Evolutionary conservation across 2,888 invertebrate genomes (phyloP), one percentile per base, ranked within the genome.

Genomic region (Spicauda simplicius): DNA sequence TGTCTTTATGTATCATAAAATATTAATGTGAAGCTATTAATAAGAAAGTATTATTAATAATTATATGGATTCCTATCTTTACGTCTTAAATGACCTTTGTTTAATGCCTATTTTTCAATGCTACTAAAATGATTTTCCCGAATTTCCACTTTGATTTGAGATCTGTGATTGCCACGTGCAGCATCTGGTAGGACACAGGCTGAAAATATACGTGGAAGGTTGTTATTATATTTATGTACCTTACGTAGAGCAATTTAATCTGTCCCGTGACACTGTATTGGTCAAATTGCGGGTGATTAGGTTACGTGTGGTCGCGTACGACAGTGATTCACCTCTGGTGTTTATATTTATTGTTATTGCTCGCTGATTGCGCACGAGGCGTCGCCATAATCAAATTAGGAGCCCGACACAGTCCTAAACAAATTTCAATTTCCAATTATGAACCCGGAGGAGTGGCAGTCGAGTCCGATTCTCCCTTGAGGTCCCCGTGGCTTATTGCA

Each of bases 351-450:
- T 87, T 87, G 85, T 87, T 88, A 89, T 89, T 85, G 81, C 82
- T 77, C 76, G 76, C 80, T 78, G 86, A 90, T 87, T 87, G 85
- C 84, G 83, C 83, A 76, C 80, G 80, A 80, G 77, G 79, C 82
- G 81, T 82, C 83, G 79, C 82, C 84, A 73, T 85, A 90, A 91
- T 91, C 86, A 84, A 92, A 90, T 92, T 90, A 91, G 84, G 74
- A 82, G 80, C 78, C 84, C 84, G 79, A 79, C 81, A 80, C 82
- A 82, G 84, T 87, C 91, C 91, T 91, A 91, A 91, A 91, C 90
- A 92, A 93, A 92, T 93, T 92, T 91, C 89, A 90, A 91, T 91
- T 91, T 90, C 89, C 91, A 91, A 92, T 92, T 91, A 91, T 88
- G 84, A 79, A 74, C 80, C 81, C 77, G 83, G 81, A 86, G 82